phyloP scores from a whole-genome alignment of 1,140 invertebrate species.

The Neodiprion fabricii region DNA sequence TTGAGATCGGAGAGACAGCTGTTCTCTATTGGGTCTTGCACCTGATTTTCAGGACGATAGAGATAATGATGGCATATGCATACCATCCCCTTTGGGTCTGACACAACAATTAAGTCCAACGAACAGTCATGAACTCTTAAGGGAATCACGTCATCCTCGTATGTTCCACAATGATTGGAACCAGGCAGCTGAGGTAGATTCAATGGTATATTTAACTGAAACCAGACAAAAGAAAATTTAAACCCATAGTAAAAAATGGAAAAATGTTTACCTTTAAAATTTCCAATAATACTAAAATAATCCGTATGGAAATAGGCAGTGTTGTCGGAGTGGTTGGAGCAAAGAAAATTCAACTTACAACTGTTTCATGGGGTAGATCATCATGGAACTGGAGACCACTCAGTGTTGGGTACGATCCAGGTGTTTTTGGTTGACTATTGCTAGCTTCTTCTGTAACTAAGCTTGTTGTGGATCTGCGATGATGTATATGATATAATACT shows the following conservation, averaged over 20 bases:
- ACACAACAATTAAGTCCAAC: conserved; percentile 79
- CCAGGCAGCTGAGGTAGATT: conserved; percentile 76
- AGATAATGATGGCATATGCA: conserved; percentile 87
- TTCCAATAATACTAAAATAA: neutral
- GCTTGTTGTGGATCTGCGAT: conserved; percentile 70
- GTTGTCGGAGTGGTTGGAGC: conserved; percentile 10
- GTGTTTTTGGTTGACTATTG: conserved; percentile 63
- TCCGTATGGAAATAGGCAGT: conserved; percentile 6
- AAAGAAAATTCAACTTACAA: conserved; percentile 65
- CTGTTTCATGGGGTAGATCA: conserved; percentile 83
- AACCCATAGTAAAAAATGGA: conserved; percentile 9
- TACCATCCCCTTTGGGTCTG: conserved; percentile 75
- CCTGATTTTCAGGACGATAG: conserved; percentile 74
- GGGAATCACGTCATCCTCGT: conserved; percentile 81
- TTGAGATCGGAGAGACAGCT: conserved; percentile 64
- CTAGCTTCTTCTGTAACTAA: conserved; percentile 71
- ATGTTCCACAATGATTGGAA: conserved; percentile 68
- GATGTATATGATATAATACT: conserved; percentile 81
- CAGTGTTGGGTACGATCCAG: conserved; percentile 68
- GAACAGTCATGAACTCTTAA: conserved; percentile 81
- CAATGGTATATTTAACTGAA: conserved; percentile 81
- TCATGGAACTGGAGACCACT: conserved; percentile 85
- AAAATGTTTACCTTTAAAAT: conserved; percentile 7
- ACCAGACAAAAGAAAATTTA: conserved; percentile 34
- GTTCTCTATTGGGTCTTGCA: conserved; percentile 64